Conservation (phyloP, 92 coral and sea anemone genomes). For the Metridium senile region DNA sequence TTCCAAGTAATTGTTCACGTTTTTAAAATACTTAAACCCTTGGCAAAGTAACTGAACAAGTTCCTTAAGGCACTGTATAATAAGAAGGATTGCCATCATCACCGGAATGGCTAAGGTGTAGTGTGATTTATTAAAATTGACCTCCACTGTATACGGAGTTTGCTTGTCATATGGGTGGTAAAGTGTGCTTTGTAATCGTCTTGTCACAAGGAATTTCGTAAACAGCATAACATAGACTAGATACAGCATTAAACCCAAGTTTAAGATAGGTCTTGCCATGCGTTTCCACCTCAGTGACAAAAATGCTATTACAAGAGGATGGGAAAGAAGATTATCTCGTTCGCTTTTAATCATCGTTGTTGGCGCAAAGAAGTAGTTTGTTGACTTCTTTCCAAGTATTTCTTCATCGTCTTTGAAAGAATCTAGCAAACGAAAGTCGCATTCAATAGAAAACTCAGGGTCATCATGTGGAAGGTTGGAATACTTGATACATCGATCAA, state of each 20-base stretch:
- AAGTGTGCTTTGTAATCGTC: background rate
- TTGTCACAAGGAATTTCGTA: constrained; percentile 39
- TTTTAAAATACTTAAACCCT: constrained; percentile 56
- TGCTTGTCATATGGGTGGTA: background rate
- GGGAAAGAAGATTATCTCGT: constrained; percentile 59
- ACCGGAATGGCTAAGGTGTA: constrained; percentile 36
- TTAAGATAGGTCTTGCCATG: constrained; percentile 61
- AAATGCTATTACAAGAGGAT: constrained; percentile 69
- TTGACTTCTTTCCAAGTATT: background rate
- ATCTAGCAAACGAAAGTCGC: constrained; percentile 63
- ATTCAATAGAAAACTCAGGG: constrained; percentile 64
- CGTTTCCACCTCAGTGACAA: constrained; percentile 61
- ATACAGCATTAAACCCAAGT: constrained; percentile 47
- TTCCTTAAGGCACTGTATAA: constrained; percentile 58
- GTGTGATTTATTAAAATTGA: background rate
- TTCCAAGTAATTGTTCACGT: constrained; percentile 64
- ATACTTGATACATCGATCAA: constrained; percentile 72
- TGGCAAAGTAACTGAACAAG: constrained; percentile 55
- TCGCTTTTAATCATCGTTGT: constrained; percentile 56
- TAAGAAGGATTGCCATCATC: constrained; percentile 31
- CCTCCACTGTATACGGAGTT: background rate
- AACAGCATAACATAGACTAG: constrained; percentile 43
- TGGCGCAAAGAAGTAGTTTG: constrained; percentile 56
- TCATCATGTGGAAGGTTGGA: constrained; percentile 50
- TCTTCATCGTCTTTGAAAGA: constrained; percentile 28